Evolutionary conservation across 2,888 invertebrate species (phyloP), one percentile per base, ranked within the genome.

Genomic region (Chalcis sispes): DNA sequence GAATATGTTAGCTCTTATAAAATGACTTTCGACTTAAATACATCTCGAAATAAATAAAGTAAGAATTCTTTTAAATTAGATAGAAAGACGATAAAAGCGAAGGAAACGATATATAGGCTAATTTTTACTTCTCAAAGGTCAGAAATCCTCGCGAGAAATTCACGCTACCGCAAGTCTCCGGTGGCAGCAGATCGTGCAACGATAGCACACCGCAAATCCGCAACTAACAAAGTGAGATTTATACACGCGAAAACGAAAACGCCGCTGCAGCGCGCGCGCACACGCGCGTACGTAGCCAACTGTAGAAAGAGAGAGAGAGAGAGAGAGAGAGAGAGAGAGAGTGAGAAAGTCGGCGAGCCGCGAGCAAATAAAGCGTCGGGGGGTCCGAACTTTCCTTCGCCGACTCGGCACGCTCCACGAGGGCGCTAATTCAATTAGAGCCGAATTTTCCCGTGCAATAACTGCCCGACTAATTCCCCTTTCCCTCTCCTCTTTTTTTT

Each of bases 381-480:
- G n/a, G n/a, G n/a, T 3, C 56, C 66, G 56, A 56, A 54, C 42
- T 52, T 52, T 65, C 65, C 36, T 65, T 50, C 5, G 5, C 1
- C 61, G 15, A 27, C 29, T n/a, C 62, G 48, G 18, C 59, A 27
- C 13, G 20, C 36, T 36, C 0, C 20, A 20, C 13, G 25, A 48
- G 5, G 36, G 69, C 20, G 40, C 61, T 77, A 72, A 77, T 72
- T 77, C 67, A 77, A 77, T 77, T 77, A 77, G 76, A 36, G 72
- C 25, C 72, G 69, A 69, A 67, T 72, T 77, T 70, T 64, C 59
- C 42, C 62, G 36, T 25, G 71, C 71, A 66, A 75, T 75, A 75
- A 71, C 59, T 56, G 48, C 32, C 54, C 50, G 52, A 32, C 67
- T 50, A 50, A 73, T 58, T 73, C 58, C 27, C 20, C 48, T 25